These are phyloP conservation scores for Aplysina aerophoba DNA, from an alignment of 37 sponge, comb jelly and placozoan genomes.

Conservation along the genomic window DNA sequence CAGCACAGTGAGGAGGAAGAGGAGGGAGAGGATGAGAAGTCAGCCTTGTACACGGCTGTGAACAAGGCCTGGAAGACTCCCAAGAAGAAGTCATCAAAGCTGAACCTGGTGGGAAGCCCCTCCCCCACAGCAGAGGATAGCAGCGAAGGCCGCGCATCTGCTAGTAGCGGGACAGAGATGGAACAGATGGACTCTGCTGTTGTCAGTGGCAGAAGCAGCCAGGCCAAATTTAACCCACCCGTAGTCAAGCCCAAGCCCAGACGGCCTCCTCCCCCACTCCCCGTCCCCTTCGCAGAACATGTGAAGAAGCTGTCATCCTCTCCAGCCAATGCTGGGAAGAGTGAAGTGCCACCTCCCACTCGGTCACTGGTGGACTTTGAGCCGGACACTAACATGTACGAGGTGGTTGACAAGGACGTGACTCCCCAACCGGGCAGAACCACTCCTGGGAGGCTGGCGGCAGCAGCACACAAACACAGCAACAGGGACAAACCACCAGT, in stretches of 20 bases:
- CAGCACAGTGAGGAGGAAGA: neutral
- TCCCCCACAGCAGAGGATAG: neutral
- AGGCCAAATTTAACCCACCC: neutral
- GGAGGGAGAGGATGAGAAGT: neutral
- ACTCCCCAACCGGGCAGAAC: neutral
- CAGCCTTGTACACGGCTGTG: conserved; percentile 16
- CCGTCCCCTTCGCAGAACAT: conserved; percentile 1
- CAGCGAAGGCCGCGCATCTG: neutral
- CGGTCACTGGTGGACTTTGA: neutral
- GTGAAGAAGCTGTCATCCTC: neutral
- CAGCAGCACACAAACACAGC: neutral
- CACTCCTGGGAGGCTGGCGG: neutral
- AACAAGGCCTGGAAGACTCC: conserved; percentile 9
- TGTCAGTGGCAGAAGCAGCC: neutral
- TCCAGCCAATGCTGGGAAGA: neutral
- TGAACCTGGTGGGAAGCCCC: neutral
- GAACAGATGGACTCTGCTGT: neutral
- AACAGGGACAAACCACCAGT: neutral
- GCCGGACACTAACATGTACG: neutral
- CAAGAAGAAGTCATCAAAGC: conserved; percentile 4
- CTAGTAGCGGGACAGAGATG: neutral
- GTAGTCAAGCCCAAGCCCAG: conserved; percentile 14
- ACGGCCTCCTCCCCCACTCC: conserved; percentile 33
- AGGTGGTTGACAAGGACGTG: neutral
- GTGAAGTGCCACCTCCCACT: conserved; percentile 7